Base-by-base conservation (phyloP, 2,888 invertebrate genomes). In the Seira musarum region DNA sequence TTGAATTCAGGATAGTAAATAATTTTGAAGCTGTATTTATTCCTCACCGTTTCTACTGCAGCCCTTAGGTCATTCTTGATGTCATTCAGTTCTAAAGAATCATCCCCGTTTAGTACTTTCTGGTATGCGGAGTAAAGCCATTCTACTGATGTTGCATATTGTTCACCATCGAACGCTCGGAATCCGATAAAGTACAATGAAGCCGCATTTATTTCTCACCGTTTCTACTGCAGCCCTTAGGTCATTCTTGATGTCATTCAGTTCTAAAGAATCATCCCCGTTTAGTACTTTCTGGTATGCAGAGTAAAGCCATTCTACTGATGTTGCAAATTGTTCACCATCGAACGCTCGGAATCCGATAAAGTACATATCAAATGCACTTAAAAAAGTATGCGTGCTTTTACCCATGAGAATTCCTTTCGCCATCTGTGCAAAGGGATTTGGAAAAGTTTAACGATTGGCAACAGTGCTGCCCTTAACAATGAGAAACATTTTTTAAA, bases 141-240 rank as follows among this genome's bases (percentile, higher is more conserved):
- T 78, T 88, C 87, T 13, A 89, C 83, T 15, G 89, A 87, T 49
- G 87, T 87, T 2, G 87, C 87, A 72, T 87, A 87, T 49, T 87
- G 84, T 57, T 88, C 87, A 15, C 87, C 82, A 75, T 88, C 87
- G 82, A 87, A 87, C 10, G 88, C 87, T 77, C 88, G 88, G 66
- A 88, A 87, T n/a, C 88, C 89, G 79, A 89, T 86, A 83, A 87
- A 88, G 72, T 88, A 84, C 81, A 89, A 88, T n/a, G n/a, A n/a
- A n/a, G n/a, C n/a, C n/a, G n/a, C n/a, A n/a, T n/a, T n/a, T n/a
- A n/a, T n/a, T n/a, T n/a, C n/a, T n/a, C n/a, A n/a, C n/a, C n/a
- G n/a, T n/a, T n/a, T n/a, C n/a, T n/a, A n/a, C n/a, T n/a, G n/a
- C n/a, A n/a, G n/a, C n/a, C n/a, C n/a, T n/a, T n/a, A 86, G 67